These are phyloP conservation scores for Amphibalanus amphitrite DNA, from an alignment of 1,140 invertebrate genomes.

Conservation along the genomic window DNA sequence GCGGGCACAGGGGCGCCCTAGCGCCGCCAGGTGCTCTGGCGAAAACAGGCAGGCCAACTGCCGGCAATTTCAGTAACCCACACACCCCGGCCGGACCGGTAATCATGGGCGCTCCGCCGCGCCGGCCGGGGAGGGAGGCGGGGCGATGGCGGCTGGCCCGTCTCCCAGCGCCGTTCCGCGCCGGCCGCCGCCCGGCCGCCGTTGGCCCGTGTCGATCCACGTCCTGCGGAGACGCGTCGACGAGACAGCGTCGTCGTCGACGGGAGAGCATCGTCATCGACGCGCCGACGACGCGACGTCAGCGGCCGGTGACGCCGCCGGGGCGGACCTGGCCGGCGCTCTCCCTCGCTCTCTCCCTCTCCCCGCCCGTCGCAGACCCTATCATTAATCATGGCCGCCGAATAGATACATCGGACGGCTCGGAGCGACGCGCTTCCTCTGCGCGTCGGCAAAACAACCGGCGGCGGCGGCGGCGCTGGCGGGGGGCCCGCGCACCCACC, in stretches of 20 bases:
- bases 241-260: not conserved
- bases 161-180: too few species aligned
- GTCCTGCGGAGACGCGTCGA: not conserved
- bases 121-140: too few species aligned
- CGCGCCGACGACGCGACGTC: not conserved
- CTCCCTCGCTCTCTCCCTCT: too few species aligned
- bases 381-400: not conserved
- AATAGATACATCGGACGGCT: not conserved
- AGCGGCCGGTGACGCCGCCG: not conserved
- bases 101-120: too few species aligned
- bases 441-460: not conserved
- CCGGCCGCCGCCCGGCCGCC: too few species aligned
- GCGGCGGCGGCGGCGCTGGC: too few species aligned
- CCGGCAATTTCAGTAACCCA: not conserved
- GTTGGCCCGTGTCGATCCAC: too few species aligned
- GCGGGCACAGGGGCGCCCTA: too few species aligned
- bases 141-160: too few species aligned
- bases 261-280: not conserved
- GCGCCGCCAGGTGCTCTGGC: not conserved
- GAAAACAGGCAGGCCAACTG: not conserved
- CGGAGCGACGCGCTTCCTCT: not conserved
- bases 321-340: too few species aligned
- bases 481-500: too few species aligned
- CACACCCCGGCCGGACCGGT: too few species aligned
- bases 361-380: not conserved